Conservation (phyloP, 92 coral and sea anemone species). For the Paramuricea clavata region DNA sequence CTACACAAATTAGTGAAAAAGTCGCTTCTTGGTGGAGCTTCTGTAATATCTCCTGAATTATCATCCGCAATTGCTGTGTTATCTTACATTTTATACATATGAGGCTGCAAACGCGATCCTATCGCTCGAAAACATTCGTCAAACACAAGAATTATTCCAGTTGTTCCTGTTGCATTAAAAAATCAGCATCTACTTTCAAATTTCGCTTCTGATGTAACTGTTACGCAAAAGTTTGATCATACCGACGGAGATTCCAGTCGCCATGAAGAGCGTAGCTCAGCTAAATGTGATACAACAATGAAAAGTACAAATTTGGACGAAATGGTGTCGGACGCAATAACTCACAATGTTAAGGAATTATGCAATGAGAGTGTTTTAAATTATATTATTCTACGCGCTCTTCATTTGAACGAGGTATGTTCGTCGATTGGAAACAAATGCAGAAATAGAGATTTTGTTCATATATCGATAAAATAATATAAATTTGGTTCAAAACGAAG, state of each 20-base stretch:
- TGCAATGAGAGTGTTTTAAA: slow-evolving; percentile 36
- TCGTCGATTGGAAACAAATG: slow-evolving; percentile 55
- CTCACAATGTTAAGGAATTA: not conserved
- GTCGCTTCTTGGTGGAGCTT: slow-evolving; percentile 69
- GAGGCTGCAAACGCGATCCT: slow-evolving; percentile 62
- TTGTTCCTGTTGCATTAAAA: slow-evolving; percentile 54
- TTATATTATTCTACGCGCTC: slow-evolving; percentile 53
- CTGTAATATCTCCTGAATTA: slow-evolving; percentile 65
- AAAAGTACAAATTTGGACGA: not conserved
- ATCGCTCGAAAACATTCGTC: slow-evolving; percentile 41
- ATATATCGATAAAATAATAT: too few relatives aligned
- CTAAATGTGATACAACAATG: not conserved
- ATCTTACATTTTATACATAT: slow-evolving; percentile 57
- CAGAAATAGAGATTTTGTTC: slow-evolving; percentile 60
- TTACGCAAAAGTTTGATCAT: not conserved
- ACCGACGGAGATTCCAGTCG: not conserved
- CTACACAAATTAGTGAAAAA: slow-evolving; percentile 66
- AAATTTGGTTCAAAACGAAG: too few relatives aligned
- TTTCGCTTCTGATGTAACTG: not conserved
- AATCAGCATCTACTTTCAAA: not conserved
- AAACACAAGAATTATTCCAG: slow-evolving; percentile 57
- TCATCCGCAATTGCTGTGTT: slow-evolving; percentile 76
- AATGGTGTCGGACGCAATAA: not conserved
- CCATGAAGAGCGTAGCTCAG: too few relatives aligned
- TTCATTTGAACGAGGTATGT: slow-evolving; percentile 52